Evolutionary conservation across 2,113 vertebrate species (phyloP).

Genomic region (Plestiodon gilberti): DNA sequence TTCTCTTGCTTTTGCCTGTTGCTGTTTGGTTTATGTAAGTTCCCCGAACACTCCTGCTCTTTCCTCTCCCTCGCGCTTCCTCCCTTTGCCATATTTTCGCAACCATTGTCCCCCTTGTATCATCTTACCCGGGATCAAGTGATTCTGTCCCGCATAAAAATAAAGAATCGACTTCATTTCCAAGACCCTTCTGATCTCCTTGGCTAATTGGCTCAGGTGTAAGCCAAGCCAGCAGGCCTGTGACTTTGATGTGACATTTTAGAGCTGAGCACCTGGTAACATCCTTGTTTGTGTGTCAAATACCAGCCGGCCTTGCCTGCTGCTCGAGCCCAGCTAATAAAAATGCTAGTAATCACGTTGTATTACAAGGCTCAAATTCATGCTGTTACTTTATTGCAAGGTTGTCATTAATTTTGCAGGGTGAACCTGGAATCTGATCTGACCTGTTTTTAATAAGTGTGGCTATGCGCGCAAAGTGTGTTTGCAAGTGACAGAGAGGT

Average conservation of each 20-base stretch:
- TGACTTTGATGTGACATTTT: constrained; percentile 86
- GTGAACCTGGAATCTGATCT: constrained; percentile 81
- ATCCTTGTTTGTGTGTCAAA: constrained; percentile 77
- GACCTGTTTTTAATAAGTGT: constrained; percentile 75
- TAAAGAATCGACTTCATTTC: constrained; percentile 79
- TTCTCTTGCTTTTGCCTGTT: constrained; percentile 70
- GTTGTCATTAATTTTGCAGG: constrained; percentile 87
- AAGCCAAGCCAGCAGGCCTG: constrained; percentile 88
- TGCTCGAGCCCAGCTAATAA: constrained; percentile 74
- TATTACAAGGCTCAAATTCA: constrained; percentile 79
- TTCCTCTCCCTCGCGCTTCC: constrained; percentile 64
- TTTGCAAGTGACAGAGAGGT: constrained; percentile 66
- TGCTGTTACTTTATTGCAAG: constrained; percentile 75
- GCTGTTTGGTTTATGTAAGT: constrained; percentile 62
- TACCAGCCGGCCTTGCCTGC: constrained; percentile 77
- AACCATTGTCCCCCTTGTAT: constrained; percentile 72
- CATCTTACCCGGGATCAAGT: constrained; percentile 88
- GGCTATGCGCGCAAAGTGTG: constrained; percentile 25
- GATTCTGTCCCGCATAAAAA: constrained; percentile 75
- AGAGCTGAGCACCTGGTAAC: constrained; percentile 73
- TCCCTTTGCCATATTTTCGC: constrained; percentile 72
- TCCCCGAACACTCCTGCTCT: constrained; percentile 69
- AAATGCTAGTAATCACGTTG: constrained; percentile 77
- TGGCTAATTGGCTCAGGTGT: constrained; percentile 96
- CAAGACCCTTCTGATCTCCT: constrained; percentile 84